Base-by-base conservation (phyloP, 2,797 vertebrate species). In the Hapalemur alaotrensis region DNA sequence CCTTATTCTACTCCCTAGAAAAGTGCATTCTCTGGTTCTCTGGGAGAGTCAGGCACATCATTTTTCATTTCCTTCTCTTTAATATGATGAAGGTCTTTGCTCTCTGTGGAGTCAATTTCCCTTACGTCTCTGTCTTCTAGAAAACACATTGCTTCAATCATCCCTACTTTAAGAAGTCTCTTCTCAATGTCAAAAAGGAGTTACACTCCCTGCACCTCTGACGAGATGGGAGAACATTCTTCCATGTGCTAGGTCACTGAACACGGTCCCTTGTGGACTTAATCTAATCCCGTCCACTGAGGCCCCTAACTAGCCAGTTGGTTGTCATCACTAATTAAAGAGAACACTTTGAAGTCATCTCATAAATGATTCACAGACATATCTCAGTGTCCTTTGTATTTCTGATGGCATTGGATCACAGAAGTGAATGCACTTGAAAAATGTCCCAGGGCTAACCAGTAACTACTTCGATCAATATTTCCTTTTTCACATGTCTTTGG, bases 291-390 rank as follows among this genome's bases (percentile, higher is more conserved):
- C 18, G 13, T 76, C 92, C 59, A 79, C 52, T 0, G 73, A 96
- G 69, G 14, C 18, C 38, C 63, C 91, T 85, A 90, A 90, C 73
- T 46, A 48, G 35, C 59, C 69, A 86, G 41, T 75, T 22, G 2
- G 72, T 76, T 95, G 63, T 96, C 95, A 95, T 89, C 28, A 25
- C 50, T 83, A 95, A 97, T 84, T 96, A 93, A 97, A 92, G 84
- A 86, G 90, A 79, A 70, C 32, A 30, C 48, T 96, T 83, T 82
- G 93, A 96, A 65, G 20, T 84, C 73, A 28, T 75, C 32, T 79
- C 73, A 70, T 82, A 41, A 97, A 73, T 72, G 91, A 97, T 86
- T 96, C 93, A 92, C 90, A 92, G 46, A 88, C 18, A 72, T 35
- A 65, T 65, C 52, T 79, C 59, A 6, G 22, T 43, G 70, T 95